Evolutionary conservation across 2,113 vertebrate genomes (phyloP).

Genomic region (Ramphastos sulfuratus): DNA sequence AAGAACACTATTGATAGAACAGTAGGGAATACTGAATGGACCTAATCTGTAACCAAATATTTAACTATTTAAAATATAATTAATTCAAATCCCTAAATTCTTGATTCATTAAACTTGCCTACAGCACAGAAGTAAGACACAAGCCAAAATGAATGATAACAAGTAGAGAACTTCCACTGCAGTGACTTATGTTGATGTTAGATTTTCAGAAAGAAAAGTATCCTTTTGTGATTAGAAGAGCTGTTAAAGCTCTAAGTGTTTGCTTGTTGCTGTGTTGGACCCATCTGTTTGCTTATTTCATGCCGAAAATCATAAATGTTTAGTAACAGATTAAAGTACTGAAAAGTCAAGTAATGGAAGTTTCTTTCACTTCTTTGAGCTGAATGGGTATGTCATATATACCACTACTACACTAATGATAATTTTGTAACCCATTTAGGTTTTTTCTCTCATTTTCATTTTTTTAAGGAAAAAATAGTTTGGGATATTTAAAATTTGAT

Average conservation of each 20-base stretch:
- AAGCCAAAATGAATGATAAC: not conserved
- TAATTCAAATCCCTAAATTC: conserved; percentile 22
- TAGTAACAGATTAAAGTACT: not conserved
- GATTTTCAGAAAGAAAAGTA: not conserved
- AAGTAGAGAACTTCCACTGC: not conserved
- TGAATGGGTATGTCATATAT: not conserved
- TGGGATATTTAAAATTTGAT: accelerated
- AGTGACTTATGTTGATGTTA: not conserved
- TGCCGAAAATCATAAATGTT: not conserved
- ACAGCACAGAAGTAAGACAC: not conserved
- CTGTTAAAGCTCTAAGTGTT: not conserved
- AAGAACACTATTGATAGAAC: not conserved
- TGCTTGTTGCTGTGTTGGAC: not conserved
- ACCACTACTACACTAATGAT: not conserved
- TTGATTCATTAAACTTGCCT: conserved; percentile 49
- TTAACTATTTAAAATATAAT: conserved; percentile 42
- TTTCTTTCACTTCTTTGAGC: not conserved
- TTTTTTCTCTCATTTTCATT: not conserved
- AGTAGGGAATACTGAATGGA: not conserved
- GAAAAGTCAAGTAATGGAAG: not conserved
- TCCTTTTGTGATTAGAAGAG: not conserved
- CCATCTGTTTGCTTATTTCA: not conserved
- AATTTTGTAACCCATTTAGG: not conserved
- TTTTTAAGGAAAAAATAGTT: not conserved
- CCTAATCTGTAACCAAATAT: not conserved